Base-by-base conservation (phyloP, 1,140 invertebrate genomes). In the Glossosoma conforme region DNA sequence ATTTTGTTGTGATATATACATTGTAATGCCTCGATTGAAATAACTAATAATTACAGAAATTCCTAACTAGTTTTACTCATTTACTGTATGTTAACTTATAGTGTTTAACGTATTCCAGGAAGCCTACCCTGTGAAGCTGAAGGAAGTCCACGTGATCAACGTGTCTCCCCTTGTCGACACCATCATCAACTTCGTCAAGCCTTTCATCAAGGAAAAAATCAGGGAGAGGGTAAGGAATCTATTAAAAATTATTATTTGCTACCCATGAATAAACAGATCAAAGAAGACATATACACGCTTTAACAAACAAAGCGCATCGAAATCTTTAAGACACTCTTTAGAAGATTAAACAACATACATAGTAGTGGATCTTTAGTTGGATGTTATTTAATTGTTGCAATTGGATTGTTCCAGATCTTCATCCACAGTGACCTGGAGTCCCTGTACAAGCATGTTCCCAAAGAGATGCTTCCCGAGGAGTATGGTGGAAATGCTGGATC, bases 121-220 rank as follows among this genome's bases (percentile, higher is more conserved):
- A 69, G 89, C 87, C 0, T 92, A 90, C 65, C 88, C 88, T 0
- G 84, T 91, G 0, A 89, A 90, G 63, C 69, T 91, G 30, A 91
- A 91, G 61, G 85, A 89, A 66, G 85, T 91, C 20, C 87, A 91
- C 62, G 81, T 91, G 4, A 76, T 92, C n/a, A 89, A 91, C 63
- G 84, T 87, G 3, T 87, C 85, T 5, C 83, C 86, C 0, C 61
- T 90, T 6, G 86, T 92, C 3, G 86, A 91, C 54, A 83, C 84
- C 10, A 87, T 92, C 46, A 76, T 89, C 20, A 89, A 82, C 59
- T 87, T 90, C 64, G 86, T 89, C 0, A 89, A 88, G 64, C 87
- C 87, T 0, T 89, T 91, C 66, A 70, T 91, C 11, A 90, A 89
- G 62, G 88, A 91, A 60, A 92, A 92, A 67, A 89, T 91, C 44